phyloP scores from a whole-genome alignment of 2,888 invertebrate genomes.

The Hypomecis atomaria region DNA sequence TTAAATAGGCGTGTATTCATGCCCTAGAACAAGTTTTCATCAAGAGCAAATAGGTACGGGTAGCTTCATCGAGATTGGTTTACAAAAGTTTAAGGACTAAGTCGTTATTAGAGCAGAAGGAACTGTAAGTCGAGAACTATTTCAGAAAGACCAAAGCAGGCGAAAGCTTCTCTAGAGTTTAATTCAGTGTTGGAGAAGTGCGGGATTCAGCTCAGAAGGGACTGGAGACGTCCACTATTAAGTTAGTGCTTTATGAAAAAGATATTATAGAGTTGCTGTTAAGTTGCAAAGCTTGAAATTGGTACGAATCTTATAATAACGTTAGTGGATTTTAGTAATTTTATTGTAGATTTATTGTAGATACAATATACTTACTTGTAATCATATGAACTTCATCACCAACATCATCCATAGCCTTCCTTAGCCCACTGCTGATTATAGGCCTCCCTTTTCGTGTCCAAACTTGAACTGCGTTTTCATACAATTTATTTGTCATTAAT shows the following conservation, averaged over 20 bases:
- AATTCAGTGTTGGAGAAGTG: conserved; percentile 37
- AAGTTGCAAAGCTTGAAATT: conserved; percentile 1
- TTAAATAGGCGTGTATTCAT: neutral
- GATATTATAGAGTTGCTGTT: conserved; percentile 7
- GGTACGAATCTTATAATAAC: neutral
- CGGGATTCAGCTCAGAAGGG: conserved; percentile 27
- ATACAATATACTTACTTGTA: no score
- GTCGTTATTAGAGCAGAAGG: conserved; percentile 37
- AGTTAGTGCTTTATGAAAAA: conserved; percentile 16
- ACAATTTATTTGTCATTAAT: no score
- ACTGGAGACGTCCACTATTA: conserved; percentile 15
- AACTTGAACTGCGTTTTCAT: no score
- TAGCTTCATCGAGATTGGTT: conserved; percentile 27
- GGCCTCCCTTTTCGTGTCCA: no score
- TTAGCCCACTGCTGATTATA: no score
- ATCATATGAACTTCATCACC: no score
- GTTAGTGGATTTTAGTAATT: neutral
- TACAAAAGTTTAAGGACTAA: conserved; percentile 27
- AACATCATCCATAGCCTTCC: no score
- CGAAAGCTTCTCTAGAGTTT: conserved; percentile 33
- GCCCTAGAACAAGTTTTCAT: conserved; percentile 8
- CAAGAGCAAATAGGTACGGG: conserved; percentile 21
- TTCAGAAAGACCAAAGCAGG: conserved; percentile 41
- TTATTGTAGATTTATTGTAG: no score
- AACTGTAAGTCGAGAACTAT: conserved; percentile 38